Evolutionary conservation across 2,113 vertebrate genomes (phyloP).

Genomic region (Tinamus guttatus): DNA sequence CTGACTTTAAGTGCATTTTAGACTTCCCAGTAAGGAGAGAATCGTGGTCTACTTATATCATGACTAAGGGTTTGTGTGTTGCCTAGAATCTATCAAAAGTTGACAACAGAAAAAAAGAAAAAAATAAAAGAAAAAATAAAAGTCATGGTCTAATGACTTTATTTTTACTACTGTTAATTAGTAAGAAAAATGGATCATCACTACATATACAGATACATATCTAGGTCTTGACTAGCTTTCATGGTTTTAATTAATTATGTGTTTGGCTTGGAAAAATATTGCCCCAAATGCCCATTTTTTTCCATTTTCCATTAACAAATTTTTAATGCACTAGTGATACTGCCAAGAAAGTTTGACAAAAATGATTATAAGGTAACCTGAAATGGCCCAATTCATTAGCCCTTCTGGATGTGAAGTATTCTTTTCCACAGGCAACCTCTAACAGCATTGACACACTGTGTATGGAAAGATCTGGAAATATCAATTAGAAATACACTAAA

Average conservation of each 20-base stretch:
- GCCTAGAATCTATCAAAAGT: neutral
- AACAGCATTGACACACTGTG: neutral
- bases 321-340: neutral
- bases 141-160: neutral
- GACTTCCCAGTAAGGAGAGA: neutral
- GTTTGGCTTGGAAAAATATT: slow-evolving; percentile 34
- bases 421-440: slow-evolving; percentile 59
- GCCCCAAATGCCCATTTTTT: slow-evolving; percentile 21
- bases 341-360: slow-evolving; percentile 70
- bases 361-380: slow-evolving; percentile 48
- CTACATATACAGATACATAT: neutral
- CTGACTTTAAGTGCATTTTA: neutral
- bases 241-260: slow-evolving; percentile 37
- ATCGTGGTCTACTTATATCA: neutral
- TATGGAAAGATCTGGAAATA: slow-evolving; percentile 67
- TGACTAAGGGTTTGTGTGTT: neutral
- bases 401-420: slow-evolving; percentile 45
- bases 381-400: slow-evolving; percentile 47
- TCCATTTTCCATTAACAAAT: slow-evolving; percentile 44
- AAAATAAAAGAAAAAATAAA: neutral
- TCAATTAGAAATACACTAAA: slow-evolving; percentile 53
- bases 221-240: neutral
- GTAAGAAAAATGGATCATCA: neutral
- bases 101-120: neutral
- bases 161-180: neutral